Evolutionary conservation across 1,140 invertebrate species (phyloP), one percentile per base, ranked within the genome.

Genomic region (Trichonephila inaurata): DNA sequence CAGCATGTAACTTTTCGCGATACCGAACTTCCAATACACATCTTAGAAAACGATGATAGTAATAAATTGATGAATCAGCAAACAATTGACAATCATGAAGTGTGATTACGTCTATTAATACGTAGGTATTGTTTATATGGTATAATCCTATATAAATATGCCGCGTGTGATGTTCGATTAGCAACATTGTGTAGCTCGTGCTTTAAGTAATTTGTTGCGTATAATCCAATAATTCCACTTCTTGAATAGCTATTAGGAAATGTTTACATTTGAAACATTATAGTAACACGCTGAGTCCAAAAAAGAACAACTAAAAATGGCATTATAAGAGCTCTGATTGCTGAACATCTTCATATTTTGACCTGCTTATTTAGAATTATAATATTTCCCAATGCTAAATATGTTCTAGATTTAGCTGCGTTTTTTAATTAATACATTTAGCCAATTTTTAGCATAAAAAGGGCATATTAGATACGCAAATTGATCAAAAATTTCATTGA

Each of bases 31-130:
- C 44, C 44, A 8, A 51, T 8, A 77, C 24, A 18, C 69, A 3
- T 51, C 69, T 77, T 40, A 12, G 16, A 16, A 5, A 77, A 33
- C 51, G 7, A 16, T 77, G 28, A 77, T 77, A 40, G 28, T 40
- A 40, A 77, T 12, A 33, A 33, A 40, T 77, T 77, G 28, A 40
- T 40, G 72, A 40, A 18, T 33, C 6, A 77, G 33, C 8, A 77
- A 77, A 77, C 72, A 77, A 77, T 64, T 19, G 72, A 77, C 16
- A 77, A 33, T 77, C 24, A 40, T 77, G 33, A 14, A 19, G 33
- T 6, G 28, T 12, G 72, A 77, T 77, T 77, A 77, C 33, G 28
- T 77, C 72, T 77, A 77, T 77, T 77, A 77, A 77, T 77, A 77
- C 18, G 19, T 77, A 77, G 24, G 28, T 28, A 33, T 77, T 28